These are phyloP conservation scores for Scopus umbretta DNA, from an alignment of 2,113 vertebrate species.

Conservation along the genomic window DNA sequence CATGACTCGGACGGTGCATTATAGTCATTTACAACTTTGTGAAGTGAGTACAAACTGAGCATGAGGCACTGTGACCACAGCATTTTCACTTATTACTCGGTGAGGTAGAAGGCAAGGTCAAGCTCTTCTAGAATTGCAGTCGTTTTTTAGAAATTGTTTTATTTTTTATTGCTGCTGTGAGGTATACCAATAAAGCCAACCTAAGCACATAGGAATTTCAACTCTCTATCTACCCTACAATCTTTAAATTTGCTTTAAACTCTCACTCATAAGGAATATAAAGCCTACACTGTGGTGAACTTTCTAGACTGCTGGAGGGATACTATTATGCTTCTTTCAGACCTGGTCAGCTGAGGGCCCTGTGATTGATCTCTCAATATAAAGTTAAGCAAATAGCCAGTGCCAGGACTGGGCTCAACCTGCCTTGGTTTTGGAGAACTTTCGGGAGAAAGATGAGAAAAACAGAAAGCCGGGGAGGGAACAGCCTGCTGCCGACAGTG, in stretches of 20 bases:
- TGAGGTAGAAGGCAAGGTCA: background rate
- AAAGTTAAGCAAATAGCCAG: background rate
- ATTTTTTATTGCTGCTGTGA: constrained; percentile 37
- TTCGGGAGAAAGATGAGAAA: background rate
- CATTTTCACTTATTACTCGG: background rate
- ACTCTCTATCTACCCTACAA: background rate
- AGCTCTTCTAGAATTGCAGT: background rate
- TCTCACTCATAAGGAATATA: background rate
- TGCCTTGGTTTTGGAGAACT: background rate
- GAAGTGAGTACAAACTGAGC: background rate
- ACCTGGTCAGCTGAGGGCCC: background rate
- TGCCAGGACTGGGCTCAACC: background rate
- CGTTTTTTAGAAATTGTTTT: background rate
- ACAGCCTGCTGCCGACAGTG: background rate
- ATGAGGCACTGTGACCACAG: background rate
- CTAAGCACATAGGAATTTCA: constrained; percentile 33
- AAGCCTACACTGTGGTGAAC: background rate
- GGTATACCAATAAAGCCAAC: background rate
- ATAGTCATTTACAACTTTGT: background rate
- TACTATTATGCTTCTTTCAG: background rate
- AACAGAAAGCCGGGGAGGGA: background rate
- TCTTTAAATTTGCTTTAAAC: background rate
- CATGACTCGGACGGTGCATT: background rate
- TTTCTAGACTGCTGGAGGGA: background rate
- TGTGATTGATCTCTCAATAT: background rate